Evolutionary conservation across 2,888 invertebrate genomes (phyloP), one percentile per base, ranked within the genome.

Genomic region (Drosophila diplacantha): DNA sequence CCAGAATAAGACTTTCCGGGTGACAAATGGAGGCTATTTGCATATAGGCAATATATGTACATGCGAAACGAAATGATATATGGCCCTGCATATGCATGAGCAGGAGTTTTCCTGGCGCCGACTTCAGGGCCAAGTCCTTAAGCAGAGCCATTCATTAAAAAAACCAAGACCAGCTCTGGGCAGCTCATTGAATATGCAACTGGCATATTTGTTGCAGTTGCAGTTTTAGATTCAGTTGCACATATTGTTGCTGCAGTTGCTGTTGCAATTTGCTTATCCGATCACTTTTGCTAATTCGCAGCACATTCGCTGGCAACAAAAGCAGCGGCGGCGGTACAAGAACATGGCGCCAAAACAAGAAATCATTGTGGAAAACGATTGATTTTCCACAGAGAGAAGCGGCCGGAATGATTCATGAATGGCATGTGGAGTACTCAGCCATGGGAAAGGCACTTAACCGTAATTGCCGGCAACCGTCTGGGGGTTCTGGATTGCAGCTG

Each of bases 271-370:
- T 72, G 74, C 81, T 85, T 85, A 85, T 85, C 78, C 85, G 85
- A 85, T 85, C 86, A 81, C 73, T 80, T 81, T 85, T 77, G 80
- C 76, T 82, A 84, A 85, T 85, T 80, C 73, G 80, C 76, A 53
- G 77, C 84, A 80, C 83, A 79, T 83, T 83, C 74, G 84, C 82
- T 71, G 72, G 78, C 78, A 68, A 59, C 63, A 71, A 74, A 75
- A 75, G 56, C 70, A 62, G 55, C 53, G 39, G 31, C 16, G 29
- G 32, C 16, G 26, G 29, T 43, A 43, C 16, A 43, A 26, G 56
- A 63, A 56, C 52, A 51, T 64, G 50, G 49, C 73, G 67, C 67
- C 71, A 63, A 65, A 76, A 74, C 79, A 73, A 54, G 47, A 53
- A 68, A 37, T 54, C 37, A 47, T 68, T 53, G 46, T 54, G 41